Percentiles rank a stretch among this genome's conserved stretches.
phyloP scores from a whole-genome alignment of 1,140 invertebrate species.

The Zaprionus tsacasi region DNA sequence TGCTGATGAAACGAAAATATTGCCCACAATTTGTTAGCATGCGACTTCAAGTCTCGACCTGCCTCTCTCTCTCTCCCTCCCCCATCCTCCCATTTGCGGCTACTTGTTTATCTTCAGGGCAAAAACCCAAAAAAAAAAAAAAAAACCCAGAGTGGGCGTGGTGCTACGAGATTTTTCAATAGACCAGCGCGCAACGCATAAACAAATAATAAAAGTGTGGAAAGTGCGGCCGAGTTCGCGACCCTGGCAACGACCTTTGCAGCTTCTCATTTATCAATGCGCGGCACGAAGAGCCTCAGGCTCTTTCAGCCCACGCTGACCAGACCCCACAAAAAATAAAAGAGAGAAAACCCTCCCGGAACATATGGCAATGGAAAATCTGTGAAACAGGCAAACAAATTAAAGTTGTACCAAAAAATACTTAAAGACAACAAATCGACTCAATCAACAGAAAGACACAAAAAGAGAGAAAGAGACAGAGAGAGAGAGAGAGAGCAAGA shows the following conservation, averaged over 20 bases:
- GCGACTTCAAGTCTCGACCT: conserved; percentile 27
- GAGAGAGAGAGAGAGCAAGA: conserved; percentile 16
- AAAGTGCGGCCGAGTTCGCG: conserved; percentile 49
- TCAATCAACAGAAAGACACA: conserved; percentile 34
- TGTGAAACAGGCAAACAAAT: conserved; percentile 56
- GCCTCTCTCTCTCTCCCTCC: not conserved
- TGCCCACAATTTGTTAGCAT: conserved; percentile 79
- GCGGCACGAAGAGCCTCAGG: conserved; percentile 36
- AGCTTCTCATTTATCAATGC: conserved; percentile 72
- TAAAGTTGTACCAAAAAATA: conserved; percentile 57
- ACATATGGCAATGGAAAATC: conserved; percentile 57
- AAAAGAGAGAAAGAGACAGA: not conserved
- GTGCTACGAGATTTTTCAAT: conserved; percentile 63
- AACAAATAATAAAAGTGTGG: conserved; percentile 72
- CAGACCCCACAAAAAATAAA: not conserved
- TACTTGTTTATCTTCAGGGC: conserved; percentile 72
- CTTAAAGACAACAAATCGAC: conserved; percentile 78
- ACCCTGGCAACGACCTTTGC: conserved; percentile 78
- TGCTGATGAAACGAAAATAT: conserved; percentile 80
- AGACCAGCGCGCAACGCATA: conserved; percentile 72
- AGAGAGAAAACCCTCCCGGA: conserved; percentile 29
- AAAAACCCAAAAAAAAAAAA: conserved; percentile 14
- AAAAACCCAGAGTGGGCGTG: conserved; percentile 3
- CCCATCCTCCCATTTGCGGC: conserved; percentile 61
- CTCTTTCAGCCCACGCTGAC: conserved; percentile 21